Base-by-base conservation (phyloP, 2,888 invertebrate genomes). In the Pyrochroa serraticornis region DNA sequence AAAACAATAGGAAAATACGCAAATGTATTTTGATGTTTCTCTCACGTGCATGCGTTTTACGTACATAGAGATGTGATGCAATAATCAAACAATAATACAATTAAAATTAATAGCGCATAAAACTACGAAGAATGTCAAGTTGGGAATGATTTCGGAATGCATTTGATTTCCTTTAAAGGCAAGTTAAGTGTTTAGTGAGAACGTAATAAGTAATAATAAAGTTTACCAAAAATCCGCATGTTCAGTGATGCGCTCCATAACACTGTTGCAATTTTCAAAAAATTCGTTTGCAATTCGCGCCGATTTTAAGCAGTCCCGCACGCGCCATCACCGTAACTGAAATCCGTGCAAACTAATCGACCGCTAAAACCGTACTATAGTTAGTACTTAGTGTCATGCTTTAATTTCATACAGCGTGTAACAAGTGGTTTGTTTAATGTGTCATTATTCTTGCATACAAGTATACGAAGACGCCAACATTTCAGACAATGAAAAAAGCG, bases 71-170 rank as follows among this genome's bases (percentile, higher is more conserved):
- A 39, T 55, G 10, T 55, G 48, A 55, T 41, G 47, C 43, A 48
- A 48, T 43, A 48, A 12, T 39, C n/a, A 39, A 9, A 13, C 36
- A 43, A 55, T 48, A 55, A 55, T 54, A 47, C 55, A 43, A 54
- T 54, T 47, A 55, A 7, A 12, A 38, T 43, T 55, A 35, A 55
- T 37, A 10, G 48, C 48, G 13, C 43, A 48, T 55, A 48, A 48
- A 55, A 48, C 39, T 30, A 8, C 9, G n/a, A 54, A 32, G 55
- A 48, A 55, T 55, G 9, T 43, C 33, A 55, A 31, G 22, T 22
- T 5, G n/a, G n/a, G 5, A 22, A 22, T 22, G 5, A 22, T 22
- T 2, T 3, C 5, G 22, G n/a, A 54, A 46, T 54, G 35, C 47
- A 8, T 12, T 39, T 39, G 41, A 8, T 22, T 37, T n/a, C 7